A percentile compares a stretch with the other conserved stretches of the same genome.
phyloP scores from a whole-genome alignment of 2,797 vertebrate genomes.

The Sarcoramphus papa region DNA sequence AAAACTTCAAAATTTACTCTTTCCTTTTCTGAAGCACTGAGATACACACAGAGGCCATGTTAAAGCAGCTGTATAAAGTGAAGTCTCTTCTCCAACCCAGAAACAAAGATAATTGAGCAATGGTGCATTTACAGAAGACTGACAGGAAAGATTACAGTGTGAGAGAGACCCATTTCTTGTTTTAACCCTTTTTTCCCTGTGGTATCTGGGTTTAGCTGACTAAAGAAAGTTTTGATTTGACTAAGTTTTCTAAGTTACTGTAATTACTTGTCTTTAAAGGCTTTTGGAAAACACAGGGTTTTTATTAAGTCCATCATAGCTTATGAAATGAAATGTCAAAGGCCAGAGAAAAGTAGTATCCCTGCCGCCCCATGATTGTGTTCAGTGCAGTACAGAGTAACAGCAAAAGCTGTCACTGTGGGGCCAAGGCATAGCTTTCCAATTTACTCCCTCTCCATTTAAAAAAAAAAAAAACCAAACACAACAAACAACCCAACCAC shows the following conservation, averaged over 20 bases:
- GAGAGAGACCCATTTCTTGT: background rate
- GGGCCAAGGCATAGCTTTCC: background rate
- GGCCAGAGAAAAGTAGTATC: background rate
- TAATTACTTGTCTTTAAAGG: background rate
- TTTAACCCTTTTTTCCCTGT: background rate
- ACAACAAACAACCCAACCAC: fast-evolving
- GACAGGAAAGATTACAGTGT: background rate
- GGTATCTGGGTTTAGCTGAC: background rate
- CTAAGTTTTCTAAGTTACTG: background rate
- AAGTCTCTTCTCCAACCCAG: background rate
- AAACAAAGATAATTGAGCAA: background rate
- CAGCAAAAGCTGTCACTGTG: background rate
- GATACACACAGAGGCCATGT: background rate
- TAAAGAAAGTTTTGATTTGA: background rate
- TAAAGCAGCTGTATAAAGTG: background rate
- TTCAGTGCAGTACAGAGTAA: background rate
- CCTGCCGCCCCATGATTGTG: fast-evolving
- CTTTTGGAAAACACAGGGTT: background rate
- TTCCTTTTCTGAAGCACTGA: background rate
- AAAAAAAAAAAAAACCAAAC: background rate
- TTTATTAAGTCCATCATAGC: background rate
- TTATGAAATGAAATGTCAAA: background rate
- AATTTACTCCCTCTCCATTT: background rate
- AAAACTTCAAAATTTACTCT: background rate
- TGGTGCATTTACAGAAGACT: background rate